Evolutionary conservation across 2,797 vertebrate genomes (phyloP).

Genomic region (Rallus crepitans): DNA sequence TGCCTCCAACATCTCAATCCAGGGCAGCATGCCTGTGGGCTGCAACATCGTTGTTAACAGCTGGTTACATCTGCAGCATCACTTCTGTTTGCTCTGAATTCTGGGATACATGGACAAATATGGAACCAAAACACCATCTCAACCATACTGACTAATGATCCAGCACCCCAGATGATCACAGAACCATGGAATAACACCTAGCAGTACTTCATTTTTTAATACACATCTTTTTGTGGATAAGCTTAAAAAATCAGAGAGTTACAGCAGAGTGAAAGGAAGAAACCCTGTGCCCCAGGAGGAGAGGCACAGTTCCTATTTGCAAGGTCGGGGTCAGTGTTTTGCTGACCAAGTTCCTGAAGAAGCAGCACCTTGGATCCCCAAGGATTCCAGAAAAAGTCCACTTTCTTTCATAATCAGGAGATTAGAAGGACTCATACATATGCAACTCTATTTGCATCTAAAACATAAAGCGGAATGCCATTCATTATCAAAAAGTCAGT

Average conservation of each 20-base stretch:
- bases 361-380: neutral
- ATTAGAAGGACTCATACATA: neutral
- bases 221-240: neutral
- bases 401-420: neutral
- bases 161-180: neutral
- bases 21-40: neutral
- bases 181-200: neutral
- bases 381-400: neutral
- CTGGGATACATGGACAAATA: neutral
- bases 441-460: neutral
- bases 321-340: neutral
- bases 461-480: neutral
- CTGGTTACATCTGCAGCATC: neutral
- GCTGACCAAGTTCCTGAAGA: neutral
- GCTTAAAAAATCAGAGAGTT: neutral
- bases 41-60: neutral
- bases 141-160: neutral
- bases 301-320: neutral
- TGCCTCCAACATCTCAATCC: neutral
- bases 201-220: neutral
- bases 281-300: neutral
- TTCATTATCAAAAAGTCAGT: neutral
- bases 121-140: neutral
- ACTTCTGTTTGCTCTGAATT: neutral
- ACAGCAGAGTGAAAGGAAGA: neutral